Evolutionary conservation across 2,113 vertebrate species (phyloP), one percentile per base, ranked within the genome.

Genomic region (Ophiodon elongatus): DNA sequence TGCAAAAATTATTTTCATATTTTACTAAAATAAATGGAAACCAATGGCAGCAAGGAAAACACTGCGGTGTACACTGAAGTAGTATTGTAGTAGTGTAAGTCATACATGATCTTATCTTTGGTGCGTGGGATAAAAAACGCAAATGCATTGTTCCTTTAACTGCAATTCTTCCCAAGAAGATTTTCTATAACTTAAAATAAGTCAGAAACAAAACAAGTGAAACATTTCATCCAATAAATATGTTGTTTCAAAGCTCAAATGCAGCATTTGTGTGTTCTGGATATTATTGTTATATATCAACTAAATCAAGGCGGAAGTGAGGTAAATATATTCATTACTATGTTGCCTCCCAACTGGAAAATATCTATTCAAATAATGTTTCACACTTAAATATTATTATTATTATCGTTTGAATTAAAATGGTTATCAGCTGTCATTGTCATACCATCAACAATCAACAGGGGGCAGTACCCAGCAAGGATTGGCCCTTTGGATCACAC

Each of bases 381-480:
- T 8, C 43, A 33, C 19, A 69, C 39, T 29, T 4, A 13, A 27
- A 57, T 57, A 57, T 57, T 14, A 57, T 14, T 14, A 27, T 27
- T 57, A 10, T 37, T 31, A 47, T 62, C 19, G 0, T 62, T 47
- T 60, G 2, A 17, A 37, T 25, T 17, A 8, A 33, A 45, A 29
- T 27, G 3, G 1, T 3, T 57, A 4, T 15, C 11, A 39, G 4
- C 8, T 54, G 10, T 54, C 0, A 35, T 37, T 54, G 35, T 64
- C 2, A 43, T 78, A 50, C 17, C 50, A 67, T n/a, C 21, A 47
- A 45, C 8, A 15, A 21, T 47, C 84, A 83, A 47, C 54, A 85
- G 89, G 39, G 75, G 72, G 64, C 71, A 47, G 56, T 57, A 19
- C 4, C 67, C 15, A 71, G 54, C 76, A 74, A 80, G 47, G 8